Conservation (phyloP, 2,888 invertebrate genomes). For the Muscina levida region DNA sequence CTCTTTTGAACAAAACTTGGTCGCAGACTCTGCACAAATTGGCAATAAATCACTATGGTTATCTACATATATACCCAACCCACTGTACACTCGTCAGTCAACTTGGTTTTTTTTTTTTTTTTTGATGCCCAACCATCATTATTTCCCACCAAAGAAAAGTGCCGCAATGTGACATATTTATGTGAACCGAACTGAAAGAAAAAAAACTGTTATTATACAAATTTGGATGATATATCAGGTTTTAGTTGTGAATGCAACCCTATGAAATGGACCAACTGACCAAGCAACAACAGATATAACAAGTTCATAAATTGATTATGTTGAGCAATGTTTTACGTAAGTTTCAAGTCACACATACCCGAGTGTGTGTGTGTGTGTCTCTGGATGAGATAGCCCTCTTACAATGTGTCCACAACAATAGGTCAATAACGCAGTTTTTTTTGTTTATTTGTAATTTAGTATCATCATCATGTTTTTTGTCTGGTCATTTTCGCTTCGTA, state of each 20-base stretch:
- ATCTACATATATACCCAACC: too few species aligned
- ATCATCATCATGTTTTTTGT: too few species aligned
- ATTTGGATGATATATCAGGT: conserved; percentile 30
- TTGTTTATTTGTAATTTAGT: background rate
- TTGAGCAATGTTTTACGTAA: conserved; percentile 48
- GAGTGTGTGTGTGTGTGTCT: too few species aligned
- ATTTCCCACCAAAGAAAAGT: background rate
- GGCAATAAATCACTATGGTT: too few species aligned
- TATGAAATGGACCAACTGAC: too few species aligned
- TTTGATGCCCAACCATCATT: too few species aligned
- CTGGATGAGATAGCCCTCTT: background rate
- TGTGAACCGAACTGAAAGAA: background rate
- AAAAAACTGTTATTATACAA: background rate
- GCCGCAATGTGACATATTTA: conserved; percentile 10
- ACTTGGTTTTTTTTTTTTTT: too few species aligned
- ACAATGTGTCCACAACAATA: background rate
- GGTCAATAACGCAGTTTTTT: background rate
- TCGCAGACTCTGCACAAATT: too few species aligned
- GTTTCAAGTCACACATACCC: too few species aligned
- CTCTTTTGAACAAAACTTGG: too few species aligned
- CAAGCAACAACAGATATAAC: background rate
- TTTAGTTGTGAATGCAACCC: conserved; percentile 34
- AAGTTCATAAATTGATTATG: conserved; percentile 33
- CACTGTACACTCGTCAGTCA: too few species aligned
- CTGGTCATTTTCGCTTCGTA: too few species aligned